Conservation (phyloP, 2,888 invertebrate species). For the Trichogramma dendrolimi region DNA sequence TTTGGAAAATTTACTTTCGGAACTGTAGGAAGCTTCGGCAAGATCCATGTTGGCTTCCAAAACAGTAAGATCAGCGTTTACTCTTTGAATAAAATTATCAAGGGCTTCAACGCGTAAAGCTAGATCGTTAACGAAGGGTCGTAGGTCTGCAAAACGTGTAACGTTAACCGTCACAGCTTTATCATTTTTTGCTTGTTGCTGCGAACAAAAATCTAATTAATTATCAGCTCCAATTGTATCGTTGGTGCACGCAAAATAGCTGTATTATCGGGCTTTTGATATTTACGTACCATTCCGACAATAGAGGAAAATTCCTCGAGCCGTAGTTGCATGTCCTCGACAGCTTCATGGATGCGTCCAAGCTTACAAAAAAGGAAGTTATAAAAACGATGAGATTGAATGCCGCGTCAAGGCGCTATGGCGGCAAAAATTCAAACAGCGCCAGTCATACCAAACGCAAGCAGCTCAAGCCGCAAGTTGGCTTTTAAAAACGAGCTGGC, state of each 20-base stretch:
- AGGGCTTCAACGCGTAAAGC: slow-evolving; percentile 48
- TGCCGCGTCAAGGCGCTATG: background rate
- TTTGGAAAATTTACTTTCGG: slow-evolving; percentile 46
- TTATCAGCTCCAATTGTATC: background rate
- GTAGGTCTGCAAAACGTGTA: slow-evolving; percentile 40
- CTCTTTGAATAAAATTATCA: slow-evolving; percentile 44
- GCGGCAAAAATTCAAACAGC: too few species aligned
- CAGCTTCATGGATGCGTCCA: slow-evolving; percentile 43
- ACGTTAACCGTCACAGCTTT: slow-evolving; percentile 44
- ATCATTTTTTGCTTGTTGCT: slow-evolving; percentile 45
- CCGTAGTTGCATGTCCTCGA: slow-evolving; percentile 51
- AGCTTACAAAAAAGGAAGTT: slow-evolving; percentile 38
- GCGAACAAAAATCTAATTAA: slow-evolving; percentile 9
- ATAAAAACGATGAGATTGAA: background rate
- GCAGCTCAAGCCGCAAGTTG: too few species aligned
- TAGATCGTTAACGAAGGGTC: slow-evolving; percentile 40
- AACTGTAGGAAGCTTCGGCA: slow-evolving; percentile 46
- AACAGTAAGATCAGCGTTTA: slow-evolving; percentile 43
- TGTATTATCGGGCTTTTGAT: too few species aligned
- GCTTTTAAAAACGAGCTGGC: too few species aligned
- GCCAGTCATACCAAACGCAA: too few species aligned
- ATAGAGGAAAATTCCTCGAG: slow-evolving; percentile 51
- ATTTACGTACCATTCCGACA: slow-evolving; percentile 45
- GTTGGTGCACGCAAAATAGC: too few species aligned
- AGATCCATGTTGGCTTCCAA: slow-evolving; percentile 47